Evolutionary conservation across 2,113 vertebrate genomes (phyloP), one percentile per base, ranked within the genome.

Genomic region (Galemys pyrenaicus): DNA sequence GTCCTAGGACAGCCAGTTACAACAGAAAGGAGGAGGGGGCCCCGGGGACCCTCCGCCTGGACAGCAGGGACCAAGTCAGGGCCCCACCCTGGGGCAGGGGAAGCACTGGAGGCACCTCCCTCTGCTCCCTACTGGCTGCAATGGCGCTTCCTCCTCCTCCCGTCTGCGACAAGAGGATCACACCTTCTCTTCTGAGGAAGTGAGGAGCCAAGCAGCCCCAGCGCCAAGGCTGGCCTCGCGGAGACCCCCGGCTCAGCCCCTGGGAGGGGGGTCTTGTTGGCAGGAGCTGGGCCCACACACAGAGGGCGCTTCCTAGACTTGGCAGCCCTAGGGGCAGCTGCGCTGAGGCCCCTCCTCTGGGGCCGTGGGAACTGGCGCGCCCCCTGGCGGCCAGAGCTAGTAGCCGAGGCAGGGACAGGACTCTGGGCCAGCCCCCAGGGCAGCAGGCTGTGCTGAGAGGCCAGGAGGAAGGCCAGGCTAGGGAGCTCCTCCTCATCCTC

Each of bases 401-500:
- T 5, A 30, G 22, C 12, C 0, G 77, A 64, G 60, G 41, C 51
- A 10, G 39, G 37, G 0, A 39, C 20, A 24, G 86, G 70, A 26
- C 77, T 32, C 44, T 39, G 22, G 26, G 90, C 16, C 6, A 82
- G 30, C 9, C 26, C 65, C 35, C 44, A 94, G 30, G 79, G 75
- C 30, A 96, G 87, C 28, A 97, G 87, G 39, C 49, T 87, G 28
- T 94, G 88, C 49, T 93, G 95, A 5, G 84, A 93, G 20, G 70
- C 77, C 67, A 94, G 78, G n/a, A 97, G 79, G 32, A 95, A 95
- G 62, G 92, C 89, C 78, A 96, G 78, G 75, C 54, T 89, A 26
- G 94, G 90, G 10, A 96, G 51, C 15, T 96, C 96, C 10, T 92
- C 91, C 58, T 96, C 96, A 0, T 95, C 85, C 9, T 93, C 92